Percentiles rank a stretch among this genome's conserved stretches.
phyloP scores from a whole-genome alignment of 2,113 vertebrate genomes.

The Gracilinanus agilis region DNA sequence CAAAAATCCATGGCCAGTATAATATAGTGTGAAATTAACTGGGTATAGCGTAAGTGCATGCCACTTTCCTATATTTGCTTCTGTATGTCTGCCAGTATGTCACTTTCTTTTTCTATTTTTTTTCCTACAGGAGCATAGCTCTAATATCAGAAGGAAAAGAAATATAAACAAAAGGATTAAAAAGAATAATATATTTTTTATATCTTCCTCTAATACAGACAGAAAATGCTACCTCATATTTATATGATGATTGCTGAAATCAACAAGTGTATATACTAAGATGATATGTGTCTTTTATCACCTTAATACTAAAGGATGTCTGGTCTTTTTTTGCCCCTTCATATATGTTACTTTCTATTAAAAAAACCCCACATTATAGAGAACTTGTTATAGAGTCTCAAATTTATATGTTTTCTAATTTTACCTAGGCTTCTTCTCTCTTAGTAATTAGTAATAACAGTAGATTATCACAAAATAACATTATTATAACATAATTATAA shows the following conservation, averaged over 20 bases:
- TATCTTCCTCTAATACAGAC: background rate
- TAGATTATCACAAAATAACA: too few species aligned
- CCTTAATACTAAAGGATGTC: background rate
- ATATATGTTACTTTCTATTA: background rate
- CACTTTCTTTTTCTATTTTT: background rate
- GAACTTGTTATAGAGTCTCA: background rate
- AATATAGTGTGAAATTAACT: background rate
- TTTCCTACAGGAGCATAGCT: background rate
- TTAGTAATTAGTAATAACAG: background rate
- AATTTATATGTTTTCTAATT: background rate
- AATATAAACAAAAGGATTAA: background rate
- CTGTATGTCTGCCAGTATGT: background rate
- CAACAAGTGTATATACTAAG: background rate
- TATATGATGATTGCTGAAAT: background rate
- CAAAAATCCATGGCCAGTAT: background rate
- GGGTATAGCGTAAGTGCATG: background rate
- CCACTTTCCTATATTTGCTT: background rate
- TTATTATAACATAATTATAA: background rate
- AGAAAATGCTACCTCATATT: background rate
- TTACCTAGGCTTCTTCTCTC: background rate
- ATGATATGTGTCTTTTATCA: background rate
- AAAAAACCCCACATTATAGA: background rate
- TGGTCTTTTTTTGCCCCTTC: background rate
- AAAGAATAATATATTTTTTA: background rate
- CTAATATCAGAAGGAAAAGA: background rate